Evolutionary conservation across 2,113 vertebrate genomes (phyloP).

Genomic region (Oryzias melastigma): DNA sequence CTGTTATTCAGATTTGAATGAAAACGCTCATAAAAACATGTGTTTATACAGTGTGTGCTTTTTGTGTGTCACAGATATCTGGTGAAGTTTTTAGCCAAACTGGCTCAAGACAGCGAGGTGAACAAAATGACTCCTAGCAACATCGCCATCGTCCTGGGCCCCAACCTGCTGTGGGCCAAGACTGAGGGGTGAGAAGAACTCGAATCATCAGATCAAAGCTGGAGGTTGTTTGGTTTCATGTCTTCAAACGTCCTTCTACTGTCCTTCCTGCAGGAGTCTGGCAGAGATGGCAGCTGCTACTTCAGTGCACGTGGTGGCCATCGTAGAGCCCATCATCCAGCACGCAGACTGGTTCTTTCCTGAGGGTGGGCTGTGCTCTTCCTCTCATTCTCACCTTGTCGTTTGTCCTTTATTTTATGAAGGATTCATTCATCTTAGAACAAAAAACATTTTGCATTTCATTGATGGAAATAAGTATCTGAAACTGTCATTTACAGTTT

Average conservation of each 20-base stretch:
- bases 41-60: no score
- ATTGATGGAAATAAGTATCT: neutral
- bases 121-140: slow-evolving; percentile 99
- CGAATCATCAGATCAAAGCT: neutral
- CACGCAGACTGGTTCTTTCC: slow-evolving; percentile 99
- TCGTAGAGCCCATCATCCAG: slow-evolving; percentile 96
- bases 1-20: neutral
- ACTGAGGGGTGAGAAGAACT: slow-evolving; percentile 88
- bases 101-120: slow-evolving; percentile 90
- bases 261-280: slow-evolving; percentile 73
- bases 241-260: slow-evolving; percentile 12
- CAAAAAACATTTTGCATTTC: neutral
- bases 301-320: slow-evolving; percentile 93
- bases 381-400: neutral
- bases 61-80: slow-evolving; percentile 82
- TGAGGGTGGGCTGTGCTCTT: slow-evolving; percentile 79
- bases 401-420: neutral
- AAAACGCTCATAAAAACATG: neutral
- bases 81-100: slow-evolving; percentile 94
- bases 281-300: slow-evolving; percentile 97
- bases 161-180: slow-evolving; percentile 94
- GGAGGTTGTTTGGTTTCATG: neutral
- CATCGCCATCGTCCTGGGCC: slow-evolving; percentile 95
- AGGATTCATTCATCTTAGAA: neutral
- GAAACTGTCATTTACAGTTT: no score